Percentiles rank a stretch among this genome's conserved stretches.
phyloP scores from a whole-genome alignment of 30 jellyfish, hydroid and myxozoan genomes.

The Mastigias papua region DNA sequence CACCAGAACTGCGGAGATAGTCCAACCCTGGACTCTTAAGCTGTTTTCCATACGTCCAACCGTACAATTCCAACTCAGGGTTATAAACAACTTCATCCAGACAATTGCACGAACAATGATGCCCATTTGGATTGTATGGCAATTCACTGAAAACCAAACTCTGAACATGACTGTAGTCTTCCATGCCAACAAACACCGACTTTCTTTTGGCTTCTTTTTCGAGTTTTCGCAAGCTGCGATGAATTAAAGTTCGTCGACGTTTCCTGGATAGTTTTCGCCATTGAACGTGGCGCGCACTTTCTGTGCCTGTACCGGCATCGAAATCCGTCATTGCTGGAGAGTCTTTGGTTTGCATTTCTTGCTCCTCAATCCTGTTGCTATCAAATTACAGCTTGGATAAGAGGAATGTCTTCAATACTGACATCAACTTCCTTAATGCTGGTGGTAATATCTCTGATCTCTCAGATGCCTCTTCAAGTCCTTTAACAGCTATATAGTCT shows the following conservation, averaged over 20 bases:
- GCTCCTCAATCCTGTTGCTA: not conserved
- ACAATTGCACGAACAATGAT: constrained; percentile 78
- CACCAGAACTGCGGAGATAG: not conserved
- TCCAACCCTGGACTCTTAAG: constrained; percentile 8
- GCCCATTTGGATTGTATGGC: constrained; percentile 79
- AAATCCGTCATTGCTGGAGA: constrained; percentile 50
- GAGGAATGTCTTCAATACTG: not conserved
- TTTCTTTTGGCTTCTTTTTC: constrained; percentile 54
- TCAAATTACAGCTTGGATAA: not conserved
- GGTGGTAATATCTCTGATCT: not conserved
- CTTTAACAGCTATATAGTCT: no score
- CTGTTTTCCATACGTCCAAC: constrained; percentile 47
- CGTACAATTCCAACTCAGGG: constrained; percentile 56
- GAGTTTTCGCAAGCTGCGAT: constrained; percentile 38
- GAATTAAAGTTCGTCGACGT: constrained; percentile 49
- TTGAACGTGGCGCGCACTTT: constrained; percentile 58
- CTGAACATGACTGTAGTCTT: constrained; percentile 70
- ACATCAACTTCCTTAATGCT: not conserved
- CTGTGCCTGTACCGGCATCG: constrained; percentile 29
- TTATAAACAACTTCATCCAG: constrained; percentile 43
- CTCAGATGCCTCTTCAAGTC: no score
- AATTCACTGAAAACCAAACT: constrained; percentile 67
- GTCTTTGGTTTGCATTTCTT: constrained; percentile 13
- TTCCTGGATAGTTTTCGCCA: constrained; percentile 68
- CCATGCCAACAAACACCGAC: constrained; percentile 51